Base-by-base conservation (phyloP, 2,797 vertebrate genomes). In the Micromesistius poutassou region DNA sequence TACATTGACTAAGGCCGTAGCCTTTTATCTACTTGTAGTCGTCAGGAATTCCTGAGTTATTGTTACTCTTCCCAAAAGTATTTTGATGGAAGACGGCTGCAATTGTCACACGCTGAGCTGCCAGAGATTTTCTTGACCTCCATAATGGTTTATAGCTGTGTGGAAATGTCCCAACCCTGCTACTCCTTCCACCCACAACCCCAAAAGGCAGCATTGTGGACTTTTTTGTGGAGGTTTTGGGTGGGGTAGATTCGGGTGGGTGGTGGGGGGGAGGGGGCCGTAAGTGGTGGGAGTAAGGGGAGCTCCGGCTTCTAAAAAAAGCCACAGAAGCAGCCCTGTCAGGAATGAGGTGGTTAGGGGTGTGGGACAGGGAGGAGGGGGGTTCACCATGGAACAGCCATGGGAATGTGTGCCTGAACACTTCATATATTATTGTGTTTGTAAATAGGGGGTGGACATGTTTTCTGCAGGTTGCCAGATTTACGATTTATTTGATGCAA, bases 301-400 rank as follows among this genome's bases (percentile, higher is more conserved):
- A 75, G n/a, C 28, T 72, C 72, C 22, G 74, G 82, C 68, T 85
- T 86, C 90, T 88, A 88, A 88, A 91, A 91, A 87, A 82, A 88
- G 86, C 79, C 30, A 74, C 33, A 7, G 68, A 79, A 84, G 78
- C 82, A 40, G 55, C n/a, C n/a, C 73, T 30, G 74, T 72, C 83
- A 84, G 80, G 84, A 87, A 85, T 77, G 80, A 84, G 71, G 9
- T 7, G 73, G 83, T 85, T 80, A 55, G 35, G 55, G 1, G 55
- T n/a, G 55, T 1, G 55, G 7, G 55, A 4, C 5, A n/a, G 22
- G 19, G 50, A 16, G 50, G 2, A 22, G 5, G 55, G 5, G 55
- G 5, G 55, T 62, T 8, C 55, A 19, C 22, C 22, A 25, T 3
- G 22, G 22, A 62, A n/a, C n/a, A 25, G 55, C 55, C n/a, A 62